Evolutionary conservation across 2,888 invertebrate species (phyloP).

Genomic region (Drosophila nr. medialis): DNA sequence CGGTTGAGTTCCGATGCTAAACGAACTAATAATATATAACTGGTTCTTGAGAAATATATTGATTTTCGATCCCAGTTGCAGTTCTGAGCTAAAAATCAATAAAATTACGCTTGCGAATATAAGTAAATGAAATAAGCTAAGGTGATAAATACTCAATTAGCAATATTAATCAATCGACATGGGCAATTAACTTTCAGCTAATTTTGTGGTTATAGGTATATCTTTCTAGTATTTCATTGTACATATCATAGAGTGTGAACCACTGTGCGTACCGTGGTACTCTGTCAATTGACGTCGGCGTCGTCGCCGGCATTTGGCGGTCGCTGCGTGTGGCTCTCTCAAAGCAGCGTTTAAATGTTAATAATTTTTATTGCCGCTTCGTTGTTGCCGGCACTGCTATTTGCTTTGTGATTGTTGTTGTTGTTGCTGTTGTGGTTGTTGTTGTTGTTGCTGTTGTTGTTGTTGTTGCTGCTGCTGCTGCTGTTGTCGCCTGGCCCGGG

Average conservation of each 20-base stretch:
- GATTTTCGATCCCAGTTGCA: background rate
- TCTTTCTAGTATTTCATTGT: background rate
- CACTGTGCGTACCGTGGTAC: slow-evolving; percentile 51
- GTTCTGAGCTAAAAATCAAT: background rate
- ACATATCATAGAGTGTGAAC: background rate
- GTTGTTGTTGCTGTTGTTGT: slow-evolving; percentile 25
- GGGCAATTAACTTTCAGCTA: background rate
- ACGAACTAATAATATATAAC: no score
- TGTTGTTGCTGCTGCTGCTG: slow-evolving; percentile 24
- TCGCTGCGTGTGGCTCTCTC: slow-evolving; percentile 67
- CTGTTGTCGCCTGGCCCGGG: slow-evolving; percentile 31
- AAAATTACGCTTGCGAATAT: background rate
- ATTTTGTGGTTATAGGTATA: background rate
- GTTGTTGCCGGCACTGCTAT: slow-evolving; percentile 43
- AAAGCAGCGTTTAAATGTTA: slow-evolving; percentile 79
- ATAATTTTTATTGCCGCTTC: slow-evolving; percentile 75
- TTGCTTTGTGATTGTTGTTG: slow-evolving; percentile 17
- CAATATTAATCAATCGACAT: background rate
- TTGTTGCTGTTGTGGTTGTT: slow-evolving; percentile 5
- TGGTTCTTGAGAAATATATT: background rate
- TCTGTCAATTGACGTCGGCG: slow-evolving; percentile 43
- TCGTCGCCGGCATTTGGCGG: slow-evolving; percentile 33
- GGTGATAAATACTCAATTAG: background rate
- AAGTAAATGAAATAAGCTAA: background rate
- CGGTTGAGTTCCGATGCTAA: background rate